Evolutionary conservation across 1,140 invertebrate genomes (phyloP).

Genomic region (Ladona fulva): DNA sequence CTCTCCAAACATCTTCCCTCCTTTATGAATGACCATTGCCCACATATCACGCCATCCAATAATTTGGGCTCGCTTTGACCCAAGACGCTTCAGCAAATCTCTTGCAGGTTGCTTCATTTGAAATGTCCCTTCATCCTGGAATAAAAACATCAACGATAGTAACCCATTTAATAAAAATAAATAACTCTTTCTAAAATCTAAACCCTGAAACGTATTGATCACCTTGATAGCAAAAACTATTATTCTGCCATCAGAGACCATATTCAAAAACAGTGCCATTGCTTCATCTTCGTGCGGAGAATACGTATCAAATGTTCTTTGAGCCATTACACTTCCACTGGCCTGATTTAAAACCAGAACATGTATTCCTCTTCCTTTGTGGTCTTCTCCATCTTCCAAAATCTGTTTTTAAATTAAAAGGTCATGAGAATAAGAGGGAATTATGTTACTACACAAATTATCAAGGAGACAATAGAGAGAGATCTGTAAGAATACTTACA

Average conservation of each 20-base stretch:
- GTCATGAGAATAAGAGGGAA: background rate
- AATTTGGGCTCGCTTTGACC: constrained; percentile 40
- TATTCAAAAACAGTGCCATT: constrained; percentile 53
- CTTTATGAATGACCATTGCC: constrained; percentile 51
- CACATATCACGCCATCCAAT: constrained; percentile 57
- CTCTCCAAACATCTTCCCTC: constrained; percentile 43
- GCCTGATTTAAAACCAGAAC: constrained; percentile 53
- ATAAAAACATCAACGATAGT: constrained; percentile 13
- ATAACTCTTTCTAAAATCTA: background rate
- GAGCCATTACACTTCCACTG: constrained; percentile 52
- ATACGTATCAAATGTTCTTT: constrained; percentile 54
- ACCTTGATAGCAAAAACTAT: constrained; percentile 54
- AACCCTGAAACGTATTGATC: constrained; percentile 19
- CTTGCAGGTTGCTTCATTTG: constrained; percentile 47
- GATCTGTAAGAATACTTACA: constrained; percentile 33
- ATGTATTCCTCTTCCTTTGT: constrained; percentile 50
- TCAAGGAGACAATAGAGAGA: background rate
- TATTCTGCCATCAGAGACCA: constrained; percentile 49
- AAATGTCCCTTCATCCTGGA: constrained; percentile 58
- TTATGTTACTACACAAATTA: background rate
- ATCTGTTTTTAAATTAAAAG: constrained; percentile 37
- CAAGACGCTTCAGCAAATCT: constrained; percentile 40
- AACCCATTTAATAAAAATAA: background rate
- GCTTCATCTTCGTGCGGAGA: constrained; percentile 55
- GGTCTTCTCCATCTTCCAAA: constrained; percentile 46